phyloP scores from a whole-genome alignment of 2,113 vertebrate species.

The Synchiropus splendidus region DNA sequence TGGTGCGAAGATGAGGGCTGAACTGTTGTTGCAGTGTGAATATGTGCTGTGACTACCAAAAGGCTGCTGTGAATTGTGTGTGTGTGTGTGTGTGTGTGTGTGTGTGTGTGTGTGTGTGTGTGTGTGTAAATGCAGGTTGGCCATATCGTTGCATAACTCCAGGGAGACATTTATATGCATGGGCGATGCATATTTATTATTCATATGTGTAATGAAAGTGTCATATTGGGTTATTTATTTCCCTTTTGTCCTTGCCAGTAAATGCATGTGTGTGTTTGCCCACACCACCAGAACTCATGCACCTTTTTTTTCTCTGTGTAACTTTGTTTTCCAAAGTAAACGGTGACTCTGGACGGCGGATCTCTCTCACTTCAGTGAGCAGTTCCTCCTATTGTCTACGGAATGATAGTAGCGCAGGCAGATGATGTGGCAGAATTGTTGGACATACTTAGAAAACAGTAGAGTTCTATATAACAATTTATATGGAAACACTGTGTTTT shows the following conservation, averaged over 20 bases:
- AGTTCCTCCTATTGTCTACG: no score
- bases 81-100: conserved; percentile 7
- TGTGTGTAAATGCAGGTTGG: not conserved
- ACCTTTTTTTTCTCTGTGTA: not conserved
- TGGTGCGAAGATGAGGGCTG: conserved; percentile 11
- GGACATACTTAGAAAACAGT: no score
- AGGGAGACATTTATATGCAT: no score
- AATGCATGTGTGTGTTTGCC: not conserved
- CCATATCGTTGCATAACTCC: no score
- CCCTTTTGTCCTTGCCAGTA: not conserved
- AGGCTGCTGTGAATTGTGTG: conserved; percentile 1
- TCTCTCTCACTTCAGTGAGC: no score
- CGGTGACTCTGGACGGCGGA: no score
- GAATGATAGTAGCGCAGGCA: no score
- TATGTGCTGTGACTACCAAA: conserved; percentile 26
- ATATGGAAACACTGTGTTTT: no score
- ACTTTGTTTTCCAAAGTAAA: no score
- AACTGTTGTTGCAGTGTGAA: conserved; percentile 36
- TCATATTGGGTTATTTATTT: not conserved
- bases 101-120: conserved; percentile 1
- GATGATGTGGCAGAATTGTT: no score
- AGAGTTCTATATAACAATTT: no score
- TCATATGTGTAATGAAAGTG: conserved; percentile 4
- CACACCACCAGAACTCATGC: not conserved
- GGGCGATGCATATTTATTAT: conserved; percentile 10